A percentile compares a stretch with the other conserved stretches of the same genome.
These are phyloP conservation scores for Taenioides sp. DNA, from an alignment of 2,797 vertebrate genomes.

Conservation along the genomic window DNA sequence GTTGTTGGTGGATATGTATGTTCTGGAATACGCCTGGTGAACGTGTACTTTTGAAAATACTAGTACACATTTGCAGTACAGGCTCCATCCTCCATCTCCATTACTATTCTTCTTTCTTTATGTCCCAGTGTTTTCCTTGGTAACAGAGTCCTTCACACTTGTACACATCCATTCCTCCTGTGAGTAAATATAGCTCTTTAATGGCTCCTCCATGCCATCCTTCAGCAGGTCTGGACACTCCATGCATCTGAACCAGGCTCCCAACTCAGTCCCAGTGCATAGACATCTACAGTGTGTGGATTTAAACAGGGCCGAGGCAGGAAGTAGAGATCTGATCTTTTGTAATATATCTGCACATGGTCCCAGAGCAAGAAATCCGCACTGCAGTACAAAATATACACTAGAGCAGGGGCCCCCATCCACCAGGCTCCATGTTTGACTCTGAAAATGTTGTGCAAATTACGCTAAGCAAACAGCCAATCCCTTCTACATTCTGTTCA, in stretches of 20 bases:
- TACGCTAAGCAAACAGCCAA: too few species aligned
- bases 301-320: background rate
- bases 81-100: background rate
- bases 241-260: background rate
- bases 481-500: too few species aligned
- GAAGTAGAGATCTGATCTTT: background rate
- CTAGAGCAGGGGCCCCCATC: background rate
- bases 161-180: background rate
- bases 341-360: background rate
- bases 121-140: background rate
- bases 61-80: background rate
- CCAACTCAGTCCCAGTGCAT: background rate
- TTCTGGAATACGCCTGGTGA: background rate
- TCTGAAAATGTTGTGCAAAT: too few species aligned
- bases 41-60: background rate
- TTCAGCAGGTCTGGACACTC: background rate
- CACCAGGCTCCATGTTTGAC: too few species aligned
- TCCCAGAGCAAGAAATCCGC: background rate
- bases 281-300: background rate
- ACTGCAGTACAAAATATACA: background rate
- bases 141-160: background rate
- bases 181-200: constrained; percentile 5
- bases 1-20: background rate
- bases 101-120: background rate
- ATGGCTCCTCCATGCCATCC: background rate